phyloP scores from a whole-genome alignment of 2,797 vertebrate genomes.

The Pterois miles region DNA sequence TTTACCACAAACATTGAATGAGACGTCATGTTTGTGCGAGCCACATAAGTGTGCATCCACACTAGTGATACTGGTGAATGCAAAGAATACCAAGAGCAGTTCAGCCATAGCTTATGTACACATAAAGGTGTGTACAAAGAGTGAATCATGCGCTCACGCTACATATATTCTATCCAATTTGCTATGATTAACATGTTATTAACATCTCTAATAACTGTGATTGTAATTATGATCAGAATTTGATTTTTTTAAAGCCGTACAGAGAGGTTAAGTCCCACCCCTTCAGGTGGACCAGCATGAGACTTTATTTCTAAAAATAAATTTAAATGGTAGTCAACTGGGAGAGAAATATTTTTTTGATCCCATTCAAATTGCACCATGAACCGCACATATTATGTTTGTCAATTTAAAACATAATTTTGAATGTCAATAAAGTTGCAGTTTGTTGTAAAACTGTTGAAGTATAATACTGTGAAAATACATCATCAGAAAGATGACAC shows the following conservation, averaged over 20 bases:
- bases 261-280: too few species aligned
- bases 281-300: too few species aligned
- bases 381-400: too few species aligned
- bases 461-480: too few species aligned
- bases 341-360: too few species aligned
- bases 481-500: too few species aligned
- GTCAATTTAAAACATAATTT: too few species aligned
- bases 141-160: background rate
- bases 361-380: too few species aligned
- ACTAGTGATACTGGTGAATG: background rate
- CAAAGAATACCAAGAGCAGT: background rate
- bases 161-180: background rate
- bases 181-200: background rate
- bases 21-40: background rate
- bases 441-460: too few species aligned
- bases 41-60: background rate
- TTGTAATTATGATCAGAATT: background rate
- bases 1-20: background rate
- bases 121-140: background rate
- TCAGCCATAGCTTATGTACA: background rate
- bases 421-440: too few species aligned
- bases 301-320: too few species aligned
- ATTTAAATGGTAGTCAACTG: too few species aligned
- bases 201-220: background rate
- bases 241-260: background rate